Evolutionary conservation across 1,140 invertebrate species (phyloP).

Genomic region (Drosophila simulans): DNA sequence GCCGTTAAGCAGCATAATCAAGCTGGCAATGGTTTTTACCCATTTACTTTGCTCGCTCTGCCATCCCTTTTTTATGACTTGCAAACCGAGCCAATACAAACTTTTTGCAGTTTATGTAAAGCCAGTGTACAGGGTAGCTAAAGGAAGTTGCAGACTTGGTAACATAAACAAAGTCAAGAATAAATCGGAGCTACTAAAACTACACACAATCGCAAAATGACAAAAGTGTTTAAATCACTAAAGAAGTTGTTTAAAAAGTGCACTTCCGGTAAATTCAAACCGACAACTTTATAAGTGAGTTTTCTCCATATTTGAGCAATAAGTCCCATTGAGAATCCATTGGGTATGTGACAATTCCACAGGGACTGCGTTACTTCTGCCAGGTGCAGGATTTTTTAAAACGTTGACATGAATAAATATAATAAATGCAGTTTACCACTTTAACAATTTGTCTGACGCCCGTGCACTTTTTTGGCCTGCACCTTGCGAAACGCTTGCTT

Average conservation of each 20-base stretch:
- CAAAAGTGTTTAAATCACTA: no score
- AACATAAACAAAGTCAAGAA: no score
- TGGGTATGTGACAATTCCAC: neutral
- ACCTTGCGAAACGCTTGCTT: constrained; percentile 7
- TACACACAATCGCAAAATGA: no score
- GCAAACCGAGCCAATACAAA: constrained; percentile 12
- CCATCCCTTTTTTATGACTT: constrained; percentile 19
- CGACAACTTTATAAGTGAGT: neutral
- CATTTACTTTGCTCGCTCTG: constrained; percentile 1
- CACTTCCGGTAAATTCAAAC: no score
- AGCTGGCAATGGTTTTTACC: constrained; percentile 44
- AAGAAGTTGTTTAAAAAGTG: no score
- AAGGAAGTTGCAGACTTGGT: neutral
- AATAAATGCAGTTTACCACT: constrained; percentile 65
- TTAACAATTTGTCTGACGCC: constrained; percentile 60
- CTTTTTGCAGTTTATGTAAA: constrained; percentile 9
- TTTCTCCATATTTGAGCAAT: neutral
- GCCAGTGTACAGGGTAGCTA: neutral
- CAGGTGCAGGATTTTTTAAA: constrained; percentile 23
- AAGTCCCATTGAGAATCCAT: neutral
- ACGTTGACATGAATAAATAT: constrained; percentile 62
- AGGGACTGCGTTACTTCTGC: neutral
- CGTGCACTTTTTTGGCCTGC: constrained; percentile 26
- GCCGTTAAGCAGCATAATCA: constrained; percentile 68
- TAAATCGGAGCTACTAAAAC: no score